Base-by-base conservation (phyloP, 1,140 invertebrate genomes). In the Linepithema humile region DNA sequence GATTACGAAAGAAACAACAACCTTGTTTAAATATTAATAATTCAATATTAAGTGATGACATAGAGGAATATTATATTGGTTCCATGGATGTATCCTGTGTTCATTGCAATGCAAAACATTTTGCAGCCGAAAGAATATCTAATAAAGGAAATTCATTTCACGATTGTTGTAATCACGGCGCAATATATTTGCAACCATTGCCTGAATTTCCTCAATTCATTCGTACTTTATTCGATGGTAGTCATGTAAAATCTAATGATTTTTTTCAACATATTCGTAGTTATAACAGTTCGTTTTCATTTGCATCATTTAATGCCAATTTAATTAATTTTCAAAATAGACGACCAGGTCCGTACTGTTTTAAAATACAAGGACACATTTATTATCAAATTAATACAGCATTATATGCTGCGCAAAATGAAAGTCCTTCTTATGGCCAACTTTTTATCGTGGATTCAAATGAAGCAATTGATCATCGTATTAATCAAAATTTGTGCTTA, bases 71-170 rank as follows among this genome's bases (percentile, higher is more conserved):
- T 57, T 57, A 57, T 15, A 57, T 57, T 26, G 55, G 23, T 57
- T 26, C 55, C 23, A 57, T 57, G 55, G 5, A 57, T 29, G 10
- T 29, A 4, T 57, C 23, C 15, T 57, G 55, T 29, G 10, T 57
- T 57, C 20, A 57, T 57, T 57, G 55, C 15, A 57, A 59, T 59
- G 55, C 55, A 29, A 59, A 59, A 26, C 55, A 59, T 59, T 59
- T 59, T 59, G 12, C 4, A 59, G 10, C 20, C 15, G 26, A 29
- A 59, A 59, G 29, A 59, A 15, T 17, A 15, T 29, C 26, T 59
- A 59, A 59, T 59, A 59, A 17, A 29, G 26, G 17, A 55, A 17
- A 55, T 53, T 53, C 6, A 55, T 55, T 55, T 55, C n/a, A 55
- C 10, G 50, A 55, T 59, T 59, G 26, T 20, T 26, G 12, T 5